Base-by-base conservation (phyloP, 1,140 invertebrate species). In the Apocrypta bakeri region DNA sequence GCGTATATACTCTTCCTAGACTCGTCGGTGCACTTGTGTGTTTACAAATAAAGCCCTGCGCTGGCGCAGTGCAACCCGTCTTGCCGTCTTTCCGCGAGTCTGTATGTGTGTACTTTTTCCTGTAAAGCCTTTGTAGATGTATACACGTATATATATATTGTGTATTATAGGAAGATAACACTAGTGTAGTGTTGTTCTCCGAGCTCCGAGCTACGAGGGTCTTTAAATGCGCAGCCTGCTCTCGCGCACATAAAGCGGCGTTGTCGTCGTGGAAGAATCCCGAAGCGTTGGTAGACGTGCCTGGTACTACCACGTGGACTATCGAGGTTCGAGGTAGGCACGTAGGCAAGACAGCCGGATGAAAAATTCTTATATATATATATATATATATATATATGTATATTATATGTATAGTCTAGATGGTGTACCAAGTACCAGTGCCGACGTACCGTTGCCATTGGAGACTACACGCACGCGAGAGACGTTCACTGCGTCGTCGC, bases 31-130 rank as follows among this genome's bases (percentile, higher is more conserved):
- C 71, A 73, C 33, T 73, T 21, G 83, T 77, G 85, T 90, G 90
- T 92, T 91, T 91, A 90, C 90, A 90, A 91, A 91, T 91, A 90
- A 90, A 90, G 73, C 14, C n/a, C 84, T 68, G 82, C 29, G 7
- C 64, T 27, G 12, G n/a, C n/a, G 21, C 7, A 37, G 25, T 2
- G 1, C n/a, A 11, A 61, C 9, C 3, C 0, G 42, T 31, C 61
- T 27, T 25, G 14, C 2, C 14, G 42, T 48, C 12, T 17, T 17
- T 6, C 14, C 21, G 2, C 14, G 21, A 6, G 48, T 56, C 17
- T 48, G 21, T 56, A 56, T 56, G n/a, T 56, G n/a, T 17, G 0
- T 17, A 37, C 9, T 4, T 37, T 4, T 37, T 37, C 33, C 3
- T 9, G 33, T 37, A 37, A 4, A 4, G 9, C 9, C 9, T 9